Evolutionary conservation across 2,113 vertebrate genomes (phyloP).

Genomic region (Xiphophorus maculatus): DNA sequence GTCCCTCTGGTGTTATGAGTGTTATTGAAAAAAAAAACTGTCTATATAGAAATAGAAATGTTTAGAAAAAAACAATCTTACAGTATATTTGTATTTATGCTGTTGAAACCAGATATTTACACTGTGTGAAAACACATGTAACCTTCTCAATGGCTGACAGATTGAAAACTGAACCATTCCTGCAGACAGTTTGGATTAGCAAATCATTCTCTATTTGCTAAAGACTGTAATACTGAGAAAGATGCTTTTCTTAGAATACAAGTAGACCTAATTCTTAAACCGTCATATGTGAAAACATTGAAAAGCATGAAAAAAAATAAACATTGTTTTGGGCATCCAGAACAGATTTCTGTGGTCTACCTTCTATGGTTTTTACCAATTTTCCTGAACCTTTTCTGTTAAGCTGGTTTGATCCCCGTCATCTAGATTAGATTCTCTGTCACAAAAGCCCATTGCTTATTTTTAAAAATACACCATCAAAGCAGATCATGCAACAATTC

Average conservation of each 20-base stretch:
- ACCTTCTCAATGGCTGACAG: neutral
- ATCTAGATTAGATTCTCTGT: neutral
- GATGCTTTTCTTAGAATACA: neutral
- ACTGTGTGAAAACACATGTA: neutral
- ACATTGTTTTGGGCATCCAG: no score
- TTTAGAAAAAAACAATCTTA: neutral
- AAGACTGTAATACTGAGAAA: neutral
- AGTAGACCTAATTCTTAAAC: neutral
- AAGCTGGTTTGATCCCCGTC: neutral
- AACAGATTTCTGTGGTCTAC: neutral
- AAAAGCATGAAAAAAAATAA: no score
- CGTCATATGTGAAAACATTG: no score
- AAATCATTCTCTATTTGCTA: no score
- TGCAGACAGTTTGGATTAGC: neutral
- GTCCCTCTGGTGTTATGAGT: neutral
- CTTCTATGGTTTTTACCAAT: no score
- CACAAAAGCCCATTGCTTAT: neutral
- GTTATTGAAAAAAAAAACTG: neutral
- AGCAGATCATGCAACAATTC: no score
- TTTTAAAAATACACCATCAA: neutral
- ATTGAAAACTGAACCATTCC: neutral
- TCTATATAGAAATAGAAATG: neutral
- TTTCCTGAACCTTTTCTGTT: no score
- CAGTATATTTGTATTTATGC: neutral
- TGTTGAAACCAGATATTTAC: neutral